These are phyloP conservation scores for Bhutanitis thaidina DNA, from an alignment of 2,888 invertebrate genomes.

Conservation along the genomic window DNA sequence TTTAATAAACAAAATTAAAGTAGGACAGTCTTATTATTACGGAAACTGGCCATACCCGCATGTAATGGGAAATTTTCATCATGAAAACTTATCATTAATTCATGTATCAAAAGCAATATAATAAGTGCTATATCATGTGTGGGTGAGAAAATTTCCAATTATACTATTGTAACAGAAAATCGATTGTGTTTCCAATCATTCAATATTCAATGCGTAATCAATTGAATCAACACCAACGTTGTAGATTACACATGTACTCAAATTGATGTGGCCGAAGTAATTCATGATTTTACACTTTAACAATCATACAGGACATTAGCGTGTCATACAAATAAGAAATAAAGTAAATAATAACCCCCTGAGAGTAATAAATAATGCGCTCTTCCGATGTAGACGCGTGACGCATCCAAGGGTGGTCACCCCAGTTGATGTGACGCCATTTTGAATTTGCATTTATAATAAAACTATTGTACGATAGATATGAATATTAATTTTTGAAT, in stretches of 20 bases:
- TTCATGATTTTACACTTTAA: constrained; percentile 34
- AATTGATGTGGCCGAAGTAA: constrained; percentile 7
- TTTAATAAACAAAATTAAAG: too few species aligned
- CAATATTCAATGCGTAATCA: background rate
- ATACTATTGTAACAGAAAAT: background rate
- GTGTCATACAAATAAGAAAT: constrained; percentile 50
- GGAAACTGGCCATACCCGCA: too few species aligned
- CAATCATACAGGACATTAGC: constrained; percentile 52
- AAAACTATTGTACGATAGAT: constrained; percentile 38
- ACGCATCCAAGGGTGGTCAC: constrained; percentile 45
- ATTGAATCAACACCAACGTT: background rate
- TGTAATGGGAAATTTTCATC: too few species aligned
- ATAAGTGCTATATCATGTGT: background rate
- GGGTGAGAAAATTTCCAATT: background rate
- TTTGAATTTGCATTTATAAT: constrained; percentile 61
- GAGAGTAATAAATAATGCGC: constrained; percentile 46
- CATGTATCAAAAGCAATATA: too few species aligned
- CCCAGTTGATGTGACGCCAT: constrained; percentile 59
- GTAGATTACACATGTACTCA: constrained; percentile 2
- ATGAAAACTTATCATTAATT: too few species aligned
- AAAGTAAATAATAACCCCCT: constrained; percentile 59
- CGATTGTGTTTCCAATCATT: background rate
- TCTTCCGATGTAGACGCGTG: constrained; percentile 59
- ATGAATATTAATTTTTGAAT: constrained; percentile 6
- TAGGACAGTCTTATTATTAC: too few species aligned